These are phyloP conservation scores for Ptychadena robeensis DNA, from an alignment of 2,797 vertebrate genomes.

Conservation along the genomic window DNA sequence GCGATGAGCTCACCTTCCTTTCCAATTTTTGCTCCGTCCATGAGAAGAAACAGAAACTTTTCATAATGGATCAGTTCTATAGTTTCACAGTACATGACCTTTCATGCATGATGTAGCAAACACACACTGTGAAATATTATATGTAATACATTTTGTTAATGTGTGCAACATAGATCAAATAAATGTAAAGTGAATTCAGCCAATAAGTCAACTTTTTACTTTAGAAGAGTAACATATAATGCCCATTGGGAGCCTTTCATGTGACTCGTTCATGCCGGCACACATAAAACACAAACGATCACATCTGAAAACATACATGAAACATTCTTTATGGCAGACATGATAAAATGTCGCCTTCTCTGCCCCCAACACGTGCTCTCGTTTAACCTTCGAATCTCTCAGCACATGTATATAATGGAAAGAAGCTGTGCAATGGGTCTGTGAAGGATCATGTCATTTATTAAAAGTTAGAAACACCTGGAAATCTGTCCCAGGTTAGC, in stretches of 20 bases:
- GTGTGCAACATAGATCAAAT: too few relatives aligned
- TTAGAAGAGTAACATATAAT: not conserved
- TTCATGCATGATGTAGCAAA: not conserved
- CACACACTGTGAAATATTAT: not conserved
- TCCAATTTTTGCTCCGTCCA: too few relatives aligned
- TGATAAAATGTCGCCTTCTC: not conserved
- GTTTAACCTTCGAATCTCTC: constrained; percentile 27
- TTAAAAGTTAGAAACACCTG: constrained; percentile 21
- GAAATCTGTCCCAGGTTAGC: not conserved
- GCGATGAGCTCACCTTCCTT: too few relatives aligned
- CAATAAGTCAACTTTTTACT: too few relatives aligned
- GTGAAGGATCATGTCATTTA: constrained; percentile 5
- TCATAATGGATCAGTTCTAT: too few relatives aligned
- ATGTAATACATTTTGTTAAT: not conserved
- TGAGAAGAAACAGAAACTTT: too few relatives aligned
- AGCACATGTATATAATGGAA: constrained; percentile 30
- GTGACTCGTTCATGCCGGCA: not conserved
- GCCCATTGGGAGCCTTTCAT: not conserved
- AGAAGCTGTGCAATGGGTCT: constrained; percentile 11
- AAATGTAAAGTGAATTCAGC: too few relatives aligned
- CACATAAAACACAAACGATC: not conserved
- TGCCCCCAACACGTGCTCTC: not conserved
- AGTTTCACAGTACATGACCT: too few relatives aligned
- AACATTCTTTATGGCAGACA: not conserved
- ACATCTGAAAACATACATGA: not conserved